Base-by-base conservation (phyloP, 2,888 invertebrate species). In the Epistrophella euchroma region DNA sequence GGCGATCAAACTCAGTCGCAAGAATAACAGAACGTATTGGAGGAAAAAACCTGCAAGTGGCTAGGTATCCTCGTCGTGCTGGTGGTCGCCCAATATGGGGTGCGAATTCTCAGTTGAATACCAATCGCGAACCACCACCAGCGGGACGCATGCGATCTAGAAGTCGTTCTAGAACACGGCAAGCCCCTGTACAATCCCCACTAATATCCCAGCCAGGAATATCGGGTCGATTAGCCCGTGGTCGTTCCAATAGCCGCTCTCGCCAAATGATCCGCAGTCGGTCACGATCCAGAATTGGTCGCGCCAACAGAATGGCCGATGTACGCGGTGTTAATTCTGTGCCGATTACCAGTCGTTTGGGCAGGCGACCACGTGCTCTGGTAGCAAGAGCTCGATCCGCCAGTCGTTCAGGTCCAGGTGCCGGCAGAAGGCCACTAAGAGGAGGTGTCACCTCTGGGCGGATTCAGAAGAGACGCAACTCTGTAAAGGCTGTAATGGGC, bases 291-390 rank as follows among this genome's bases (percentile, higher is more conserved):
- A 87, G 84, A 35, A 88, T 88, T 43, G 78, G 82, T 52, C 88
- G 88, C 47, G 22, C 68, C 52, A 47, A 15, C 32, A 62, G 68
- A 37, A 22, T 68, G 43, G 17, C 19, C 28, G 76, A 68, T 28
- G 62, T 22, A 11, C 35, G 74, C 43, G 56, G 25, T 13, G n/a
- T 64, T 4, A 45, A 58, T 4, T 60, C 87, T 47, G 88, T 91
- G 7, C 91, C 91, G 15, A 89, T 91, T 9, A 91, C 91, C 88
- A 90, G 91, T 15, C 91, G 91, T 9, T 87, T 91, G 62, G 91
- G 91, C 15, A 88, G 89, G 56, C 91, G 91, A 64, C 89, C 89
- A 2, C 89, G 89, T 45, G 82, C 79, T 22, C 88, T 89, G 0
- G 89, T 89, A 45, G 83, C 72, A 13, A 85, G 80, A 71, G 72